Conservation (phyloP, 2,888 invertebrate genomes). For the Caenorhabditis sp. region DNA sequence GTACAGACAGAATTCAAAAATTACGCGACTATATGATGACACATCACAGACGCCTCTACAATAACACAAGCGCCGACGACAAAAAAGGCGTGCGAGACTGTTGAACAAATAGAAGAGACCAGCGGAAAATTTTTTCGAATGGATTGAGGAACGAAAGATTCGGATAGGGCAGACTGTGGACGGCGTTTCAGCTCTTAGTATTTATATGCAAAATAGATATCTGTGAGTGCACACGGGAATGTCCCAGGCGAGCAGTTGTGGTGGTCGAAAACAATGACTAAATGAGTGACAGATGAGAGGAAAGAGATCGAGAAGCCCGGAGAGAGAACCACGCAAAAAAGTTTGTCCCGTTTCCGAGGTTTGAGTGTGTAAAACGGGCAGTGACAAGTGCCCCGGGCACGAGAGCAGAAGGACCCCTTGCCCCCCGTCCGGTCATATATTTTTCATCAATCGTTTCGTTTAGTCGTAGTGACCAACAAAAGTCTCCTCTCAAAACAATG, state of each 20-base stretch:
- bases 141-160: conserved; percentile 9
- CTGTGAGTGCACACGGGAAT: no score
- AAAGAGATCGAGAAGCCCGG: conserved; percentile 12
- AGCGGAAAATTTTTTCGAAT: conserved; percentile 19
- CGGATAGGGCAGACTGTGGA: no score
- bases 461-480: neutral
- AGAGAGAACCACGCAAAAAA: conserved; percentile 30
- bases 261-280: conserved; percentile 29
- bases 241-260: neutral
- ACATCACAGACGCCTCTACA: conserved; percentile 21
- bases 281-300: conserved; percentile 50
- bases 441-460: conserved; percentile 49
- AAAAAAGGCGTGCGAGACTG: conserved; percentile 42
- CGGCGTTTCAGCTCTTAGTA: no score
- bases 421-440: conserved; percentile 36
- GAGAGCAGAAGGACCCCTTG: conserved; percentile 28
- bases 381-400: conserved; percentile 41
- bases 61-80: conserved; percentile 34
- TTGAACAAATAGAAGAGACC: conserved; percentile 42
- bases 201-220: neutral
- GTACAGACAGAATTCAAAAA: conserved; percentile 17
- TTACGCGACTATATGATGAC: conserved; percentile 33
- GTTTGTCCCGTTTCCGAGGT: conserved; percentile 43
- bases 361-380: conserved; percentile 47
- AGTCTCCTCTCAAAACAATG: conserved; percentile 13